Percentiles rank a stretch among this genome's conserved stretches.
phyloP scores from a whole-genome alignment of 1,140 invertebrate genomes.

The Battus philenor region DNA sequence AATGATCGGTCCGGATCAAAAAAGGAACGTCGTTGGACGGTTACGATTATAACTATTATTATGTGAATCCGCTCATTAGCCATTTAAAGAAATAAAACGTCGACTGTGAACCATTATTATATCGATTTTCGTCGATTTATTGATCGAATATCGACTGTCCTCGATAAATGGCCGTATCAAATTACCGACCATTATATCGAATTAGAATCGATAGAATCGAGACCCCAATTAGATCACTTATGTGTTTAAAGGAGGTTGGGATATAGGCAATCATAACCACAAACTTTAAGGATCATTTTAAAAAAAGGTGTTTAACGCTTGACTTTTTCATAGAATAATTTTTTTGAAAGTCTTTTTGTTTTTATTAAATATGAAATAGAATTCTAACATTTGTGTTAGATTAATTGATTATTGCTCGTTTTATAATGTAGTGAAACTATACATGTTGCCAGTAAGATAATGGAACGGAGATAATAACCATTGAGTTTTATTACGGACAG shows the following conservation, averaged over 20 bases:
- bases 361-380: neutral
- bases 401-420: constrained; percentile 18
- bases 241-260: constrained; percentile 72
- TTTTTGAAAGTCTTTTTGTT: too few species aligned
- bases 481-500: constrained; percentile 58
- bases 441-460: constrained; percentile 44
- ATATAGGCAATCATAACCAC: constrained; percentile 58
- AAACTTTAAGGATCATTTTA: constrained; percentile 39
- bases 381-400: constrained; percentile 11
- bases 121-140: constrained; percentile 72
- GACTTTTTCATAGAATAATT: neutral
- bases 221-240: constrained; percentile 75
- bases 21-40: constrained; percentile 8
- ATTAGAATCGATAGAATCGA: constrained; percentile 72
- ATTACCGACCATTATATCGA: constrained; percentile 71
- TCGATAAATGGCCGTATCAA: constrained; percentile 65
- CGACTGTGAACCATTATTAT: constrained; percentile 63
- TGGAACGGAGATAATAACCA: constrained; percentile 53
- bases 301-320: constrained; percentile 17
- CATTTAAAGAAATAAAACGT: constrained; percentile 74
- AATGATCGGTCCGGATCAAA: constrained; percentile 5
- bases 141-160: constrained; percentile 72
- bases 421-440: constrained; percentile 32
- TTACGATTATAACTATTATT: constrained; percentile 65
- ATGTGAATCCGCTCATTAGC: constrained; percentile 60